Base-by-base conservation (phyloP, 2,888 invertebrate genomes). In the Digitonthophagus gazella region DNA sequence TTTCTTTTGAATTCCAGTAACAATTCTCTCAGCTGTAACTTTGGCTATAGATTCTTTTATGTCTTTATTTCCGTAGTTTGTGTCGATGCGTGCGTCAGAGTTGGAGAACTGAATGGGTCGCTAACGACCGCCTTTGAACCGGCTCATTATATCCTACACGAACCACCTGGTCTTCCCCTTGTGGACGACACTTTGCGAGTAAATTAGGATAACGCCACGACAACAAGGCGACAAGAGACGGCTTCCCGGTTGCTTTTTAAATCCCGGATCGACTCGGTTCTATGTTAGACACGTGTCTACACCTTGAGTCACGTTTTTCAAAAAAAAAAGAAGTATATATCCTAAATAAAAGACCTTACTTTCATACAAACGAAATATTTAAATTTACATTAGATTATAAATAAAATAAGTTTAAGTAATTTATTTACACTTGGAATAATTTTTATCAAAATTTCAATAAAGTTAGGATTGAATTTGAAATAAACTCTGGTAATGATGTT, bases 131-230 rank as follows among this genome's bases (percentile, higher is more conserved):
- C 28, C 28, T 44, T 44, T 44, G 28, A 61, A 61, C 61, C 70
- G 78, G 72, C 79, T 80, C 78, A 78, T 80, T 80, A 80, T 74
- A 70, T 66, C 70, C 68, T 77, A 80, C 74, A 76, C 73, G 76
- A 77, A 74, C 77, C 80, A 80, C 80, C 80, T 80, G 80, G 78
- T 75, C 72, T 71, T 71, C 71, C 61, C 28, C 15, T 8, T 16
- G 14, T 44, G 58, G 57, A 73, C 74, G 72, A 73, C 73, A 75
- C 72, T 72, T 69, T 69, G 74, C 70, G 72, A 71, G 75, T 76
- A 77, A 77, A 77, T 77, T 77, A 73, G 77, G 76, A 76, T 75
- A 73, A 76, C 74, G 74, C 72, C 73, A 69, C 75, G 76, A 76
- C 77, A 74, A 73, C 74, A 70, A 69, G 69, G 72, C 11, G 28